Conservation (phyloP, 2,797 vertebrate genomes). For the Xenops minutus region DNA sequence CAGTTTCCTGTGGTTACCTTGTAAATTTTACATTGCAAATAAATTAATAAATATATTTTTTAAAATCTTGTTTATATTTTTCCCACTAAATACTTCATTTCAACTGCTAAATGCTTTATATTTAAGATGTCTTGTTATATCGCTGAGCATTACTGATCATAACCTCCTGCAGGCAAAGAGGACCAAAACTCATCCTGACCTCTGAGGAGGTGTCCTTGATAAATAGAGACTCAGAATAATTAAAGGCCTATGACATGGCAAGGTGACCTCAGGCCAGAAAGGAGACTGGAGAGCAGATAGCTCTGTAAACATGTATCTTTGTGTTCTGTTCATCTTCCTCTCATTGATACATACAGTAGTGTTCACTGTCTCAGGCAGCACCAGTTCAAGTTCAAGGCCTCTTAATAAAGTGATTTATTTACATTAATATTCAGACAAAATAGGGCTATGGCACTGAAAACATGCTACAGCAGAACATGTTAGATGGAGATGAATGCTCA, state of each 20-base stretch:
- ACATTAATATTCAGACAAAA: not conserved
- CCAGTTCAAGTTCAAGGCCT: not conserved
- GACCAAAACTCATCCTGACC: not conserved
- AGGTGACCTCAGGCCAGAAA: not conserved
- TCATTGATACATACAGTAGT: not conserved
- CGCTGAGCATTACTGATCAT: rapidly evolving
- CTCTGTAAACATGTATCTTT: not conserved
- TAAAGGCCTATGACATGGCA: not conserved
- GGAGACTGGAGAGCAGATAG: not conserved
- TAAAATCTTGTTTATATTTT: not conserved
- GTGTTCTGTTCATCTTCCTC: not conserved
- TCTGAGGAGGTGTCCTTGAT: not conserved
- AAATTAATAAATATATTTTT: not conserved
- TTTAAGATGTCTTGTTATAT: not conserved
- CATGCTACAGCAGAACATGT: not conserved
- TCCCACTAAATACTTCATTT: not conserved
- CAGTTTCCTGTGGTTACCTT: not conserved
- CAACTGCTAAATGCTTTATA: not conserved
- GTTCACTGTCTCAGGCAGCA: not conserved
- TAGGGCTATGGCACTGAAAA: not conserved
- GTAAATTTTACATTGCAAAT: not conserved
- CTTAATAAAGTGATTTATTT: not conserved
- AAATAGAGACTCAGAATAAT: not conserved
- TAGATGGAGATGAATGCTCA: not conserved
- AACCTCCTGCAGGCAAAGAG: not conserved